A percentile compares a stretch with the other conserved stretches of the same genome.
Conservation (phyloP, 2,113 vertebrate species). For the Haplochromis vanheusdeni region DNA sequence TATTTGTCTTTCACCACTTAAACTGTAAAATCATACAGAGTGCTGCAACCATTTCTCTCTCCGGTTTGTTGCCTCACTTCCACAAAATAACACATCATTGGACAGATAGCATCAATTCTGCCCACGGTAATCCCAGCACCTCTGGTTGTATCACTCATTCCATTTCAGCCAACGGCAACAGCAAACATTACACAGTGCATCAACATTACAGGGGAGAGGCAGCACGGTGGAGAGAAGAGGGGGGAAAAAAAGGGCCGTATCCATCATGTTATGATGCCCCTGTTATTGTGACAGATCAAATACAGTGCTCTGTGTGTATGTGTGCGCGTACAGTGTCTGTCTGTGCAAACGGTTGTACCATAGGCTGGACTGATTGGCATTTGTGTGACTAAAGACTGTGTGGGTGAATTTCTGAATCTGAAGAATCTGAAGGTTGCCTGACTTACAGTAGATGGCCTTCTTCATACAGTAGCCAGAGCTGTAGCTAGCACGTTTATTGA, state of each 20-base stretch:
- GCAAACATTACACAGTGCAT: slow-evolving; percentile 69
- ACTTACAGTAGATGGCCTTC: slow-evolving; percentile 33
- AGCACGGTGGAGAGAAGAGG: slow-evolving; percentile 19
- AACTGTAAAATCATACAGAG: slow-evolving; percentile 63
- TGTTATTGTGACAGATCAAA: slow-evolving; percentile 65
- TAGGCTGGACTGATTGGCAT: slow-evolving; percentile 4
- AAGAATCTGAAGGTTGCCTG: slow-evolving; percentile 20
- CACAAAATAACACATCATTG: slow-evolving; percentile 71
- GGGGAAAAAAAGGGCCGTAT: slow-evolving; percentile 22
- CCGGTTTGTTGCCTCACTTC: slow-evolving; percentile 63
- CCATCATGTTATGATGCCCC: slow-evolving; percentile 64
- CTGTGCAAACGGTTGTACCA: slow-evolving; percentile 3
- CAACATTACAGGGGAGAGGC: slow-evolving; percentile 58
- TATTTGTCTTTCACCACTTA: slow-evolving; percentile 67
- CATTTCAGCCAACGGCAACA: slow-evolving; percentile 61
- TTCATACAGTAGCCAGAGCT: slow-evolving; percentile 29
- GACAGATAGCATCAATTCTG: slow-evolving; percentile 69
- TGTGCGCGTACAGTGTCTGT: background rate
- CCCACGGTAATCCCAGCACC: slow-evolving; percentile 61
- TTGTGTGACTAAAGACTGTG: slow-evolving; percentile 9
- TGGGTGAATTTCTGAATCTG: slow-evolving; percentile 42
- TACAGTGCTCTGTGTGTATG: slow-evolving; percentile 13
- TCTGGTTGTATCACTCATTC: slow-evolving; percentile 69
- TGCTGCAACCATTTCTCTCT: slow-evolving; percentile 56
- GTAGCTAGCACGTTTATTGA: slow-evolving; percentile 45